A percentile compares a stretch with the other conserved stretches of the same genome.
These are phyloP conservation scores for Paracentrotus lividus DNA, from an alignment of 53 echinoderm and acorn worm species.

Conservation along the genomic window DNA sequence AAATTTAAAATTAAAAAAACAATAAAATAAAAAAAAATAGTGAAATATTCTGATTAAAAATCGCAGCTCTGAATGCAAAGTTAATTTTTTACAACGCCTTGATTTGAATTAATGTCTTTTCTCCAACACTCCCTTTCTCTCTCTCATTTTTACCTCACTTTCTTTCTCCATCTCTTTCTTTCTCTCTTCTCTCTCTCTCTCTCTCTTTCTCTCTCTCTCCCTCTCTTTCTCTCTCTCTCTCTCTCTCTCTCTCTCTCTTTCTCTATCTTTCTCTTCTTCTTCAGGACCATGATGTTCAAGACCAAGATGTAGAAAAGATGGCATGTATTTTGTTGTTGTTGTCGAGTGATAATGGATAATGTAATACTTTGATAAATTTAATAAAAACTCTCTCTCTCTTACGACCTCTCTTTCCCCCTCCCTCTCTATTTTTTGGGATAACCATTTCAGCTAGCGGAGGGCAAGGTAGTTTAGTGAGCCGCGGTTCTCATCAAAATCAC, in stretches of 20 bases:
- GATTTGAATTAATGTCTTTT: neutral
- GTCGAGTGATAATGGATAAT: too few relatives aligned
- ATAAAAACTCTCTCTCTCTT: neutral
- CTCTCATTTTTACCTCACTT: neutral
- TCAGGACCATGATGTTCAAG: too few relatives aligned
- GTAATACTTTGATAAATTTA: too few relatives aligned
- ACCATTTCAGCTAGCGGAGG: constrained; percentile 32
- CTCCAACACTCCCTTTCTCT: neutral
- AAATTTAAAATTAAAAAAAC: too few relatives aligned
- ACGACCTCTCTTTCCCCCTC: neutral
- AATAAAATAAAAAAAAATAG: too few relatives aligned
- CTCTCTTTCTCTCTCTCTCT: too few relatives aligned
- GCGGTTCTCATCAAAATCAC: neutral
- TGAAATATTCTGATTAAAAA: too few relatives aligned
- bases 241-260: neutral
- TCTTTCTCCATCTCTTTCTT: neutral
- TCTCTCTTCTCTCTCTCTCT: neutral
- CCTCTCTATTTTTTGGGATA: neutral
- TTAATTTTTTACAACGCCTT: neutral
- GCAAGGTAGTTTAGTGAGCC: constrained; percentile 60
- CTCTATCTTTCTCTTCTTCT: neutral
- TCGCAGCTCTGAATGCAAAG: too few relatives aligned
- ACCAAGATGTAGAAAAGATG: too few relatives aligned
- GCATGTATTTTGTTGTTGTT: too few relatives aligned
- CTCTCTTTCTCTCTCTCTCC: neutral